Percentiles rank a stretch among this genome's conserved stretches.
Conservation (phyloP, 2,113 vertebrate species). For the Panurus biarmicus region DNA sequence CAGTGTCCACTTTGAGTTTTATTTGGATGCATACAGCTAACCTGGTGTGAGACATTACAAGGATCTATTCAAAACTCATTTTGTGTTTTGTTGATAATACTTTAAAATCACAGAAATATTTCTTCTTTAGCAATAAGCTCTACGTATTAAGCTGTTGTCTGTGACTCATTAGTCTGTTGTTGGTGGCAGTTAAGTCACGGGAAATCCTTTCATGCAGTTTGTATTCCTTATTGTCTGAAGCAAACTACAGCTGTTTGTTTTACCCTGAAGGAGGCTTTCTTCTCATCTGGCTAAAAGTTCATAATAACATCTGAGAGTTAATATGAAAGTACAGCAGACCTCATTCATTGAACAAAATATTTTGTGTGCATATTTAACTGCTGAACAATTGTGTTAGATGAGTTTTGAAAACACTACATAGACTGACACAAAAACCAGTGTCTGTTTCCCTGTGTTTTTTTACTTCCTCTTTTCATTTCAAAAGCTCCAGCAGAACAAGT, state of each 20-base stretch:
- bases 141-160: conserved; percentile 2
- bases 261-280: conserved; percentile 7
- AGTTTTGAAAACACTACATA: background rate
- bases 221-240: conserved; percentile 5
- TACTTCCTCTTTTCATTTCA: background rate
- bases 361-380: background rate
- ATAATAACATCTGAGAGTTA: background rate
- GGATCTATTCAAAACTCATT: background rate
- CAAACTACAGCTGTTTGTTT: background rate
- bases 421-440: background rate
- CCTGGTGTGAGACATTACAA: background rate
- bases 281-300: background rate
- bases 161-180: background rate
- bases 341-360: background rate
- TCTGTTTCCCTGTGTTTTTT: background rate
- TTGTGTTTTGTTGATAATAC: background rate
- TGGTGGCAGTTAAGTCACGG: background rate
- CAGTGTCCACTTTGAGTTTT: background rate
- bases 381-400: background rate
- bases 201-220: background rate
- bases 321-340: background rate
- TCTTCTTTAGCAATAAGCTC: background rate
- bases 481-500: background rate
- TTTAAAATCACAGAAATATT: background rate
- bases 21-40: background rate